Evolutionary conservation across 2,888 invertebrate genomes (phyloP), one percentile per base, ranked within the genome.

Genomic region (Meiosimyza platycephala): DNA sequence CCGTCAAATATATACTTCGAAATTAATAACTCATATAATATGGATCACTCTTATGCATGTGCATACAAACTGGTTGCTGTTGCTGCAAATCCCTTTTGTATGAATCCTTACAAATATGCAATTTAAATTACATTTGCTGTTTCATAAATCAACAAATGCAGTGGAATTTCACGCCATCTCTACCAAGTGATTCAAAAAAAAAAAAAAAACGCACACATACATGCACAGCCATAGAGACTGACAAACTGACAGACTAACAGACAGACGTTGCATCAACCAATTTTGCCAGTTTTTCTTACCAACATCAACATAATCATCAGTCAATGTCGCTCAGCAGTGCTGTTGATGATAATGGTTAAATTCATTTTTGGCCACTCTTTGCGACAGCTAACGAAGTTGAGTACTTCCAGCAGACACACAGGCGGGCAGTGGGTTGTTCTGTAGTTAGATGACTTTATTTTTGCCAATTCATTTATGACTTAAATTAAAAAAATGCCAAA

Each of bases 61-160:
- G 4, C 28, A 28, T 28, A 28, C 28, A 2, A 40, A 7, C 9
- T 40, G 40, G 9, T 40, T 40, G 40, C 40, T 40, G 9, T 40
- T 40, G 40, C 33, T 18, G 13, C 33, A 33, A 66, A 66, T 54
- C 54, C 52, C 40, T 40, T 66, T 40, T 66, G 6, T 47, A 52
- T 13, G 18, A 66, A 54, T 59, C 33, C 28, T 59, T 50, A 68
- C 68, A 68, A 68, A 68, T 68, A 68, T 59, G 68, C 68, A 57
- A 68, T 68, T 68, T 68, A 68, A 59, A 50, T 68, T 40, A 48
- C 62, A 60, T 62, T 70, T 52, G 62, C 60, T 62, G 54, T 62
- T 70, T 62, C 62, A 70, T 70, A 70, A 70, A 70, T 70, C 70
- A 70, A 70, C 70, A 47, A 63, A 70, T 62, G 28, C 69, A 51